These are phyloP conservation scores for Drosophila nr. medialis DNA, from an alignment of 2,888 invertebrate genomes.

Conservation along the genomic window DNA sequence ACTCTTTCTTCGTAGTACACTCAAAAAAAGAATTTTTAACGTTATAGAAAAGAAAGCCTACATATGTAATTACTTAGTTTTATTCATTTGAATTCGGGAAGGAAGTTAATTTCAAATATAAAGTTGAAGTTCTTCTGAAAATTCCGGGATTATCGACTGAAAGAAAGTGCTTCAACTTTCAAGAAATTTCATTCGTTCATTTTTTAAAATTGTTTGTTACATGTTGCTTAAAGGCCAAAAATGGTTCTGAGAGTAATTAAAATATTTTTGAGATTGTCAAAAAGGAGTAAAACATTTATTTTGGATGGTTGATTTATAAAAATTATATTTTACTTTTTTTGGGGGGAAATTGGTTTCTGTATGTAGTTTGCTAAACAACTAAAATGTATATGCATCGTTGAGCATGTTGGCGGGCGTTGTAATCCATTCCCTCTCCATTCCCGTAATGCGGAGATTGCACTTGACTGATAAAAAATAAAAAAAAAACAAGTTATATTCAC, in stretches of 20 bases:
- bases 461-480: slow-evolving; percentile 59
- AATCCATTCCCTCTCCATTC: slow-evolving; percentile 13
- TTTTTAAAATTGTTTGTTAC: not conserved
- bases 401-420: slow-evolving; percentile 35
- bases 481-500: slow-evolving; percentile 18
- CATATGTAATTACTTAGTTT: not conserved
- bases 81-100: not conserved
- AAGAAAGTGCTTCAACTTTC: not conserved
- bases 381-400: slow-evolving; percentile 69
- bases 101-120: not conserved
- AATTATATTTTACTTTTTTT: not conserved
- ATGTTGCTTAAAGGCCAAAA: not conserved
- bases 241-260: not conserved
- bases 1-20: not conserved
- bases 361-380: slow-evolving; percentile 12
- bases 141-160: not conserved
- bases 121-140: not conserved
- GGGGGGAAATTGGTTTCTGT: not conserved
- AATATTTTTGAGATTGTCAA: not conserved
- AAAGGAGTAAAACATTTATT: not conserved
- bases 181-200: not conserved
- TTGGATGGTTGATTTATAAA: not conserved
- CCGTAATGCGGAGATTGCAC: slow-evolving; percentile 27
- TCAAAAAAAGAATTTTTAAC: not conserved
- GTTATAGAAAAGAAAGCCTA: not conserved